Percentiles rank a stretch among this genome's conserved stretches.
phyloP scores from a whole-genome alignment of 2,888 invertebrate genomes.

The Epirrita christyi region DNA sequence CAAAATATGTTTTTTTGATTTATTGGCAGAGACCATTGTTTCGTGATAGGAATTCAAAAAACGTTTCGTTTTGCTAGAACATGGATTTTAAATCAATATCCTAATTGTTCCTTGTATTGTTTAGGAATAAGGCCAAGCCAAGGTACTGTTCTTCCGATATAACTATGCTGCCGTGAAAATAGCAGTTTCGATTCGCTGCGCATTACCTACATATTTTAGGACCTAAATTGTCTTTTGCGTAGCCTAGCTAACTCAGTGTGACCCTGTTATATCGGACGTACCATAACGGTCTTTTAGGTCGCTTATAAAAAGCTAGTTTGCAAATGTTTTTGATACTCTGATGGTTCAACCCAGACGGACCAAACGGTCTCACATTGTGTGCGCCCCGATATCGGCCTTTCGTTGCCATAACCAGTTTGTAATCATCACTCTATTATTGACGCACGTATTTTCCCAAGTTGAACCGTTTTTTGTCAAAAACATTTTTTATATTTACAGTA shows the following conservation, averaged over 20 bases:
- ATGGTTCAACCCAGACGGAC: slow-evolving; percentile 53
- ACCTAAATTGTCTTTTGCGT: too few relatives aligned
- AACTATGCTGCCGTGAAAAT: too few relatives aligned
- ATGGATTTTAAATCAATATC: slow-evolving; percentile 62
- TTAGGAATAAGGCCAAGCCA: slow-evolving; percentile 69
- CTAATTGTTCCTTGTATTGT: slow-evolving; percentile 60
- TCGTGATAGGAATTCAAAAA: slow-evolving; percentile 57
- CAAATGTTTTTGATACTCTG: slow-evolving; percentile 61
- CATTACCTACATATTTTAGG: too few relatives aligned
- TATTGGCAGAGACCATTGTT: slow-evolving; percentile 69
- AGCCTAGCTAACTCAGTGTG: too few relatives aligned
- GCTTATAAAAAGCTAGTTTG: slow-evolving; percentile 66
- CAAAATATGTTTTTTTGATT: slow-evolving; percentile 79
- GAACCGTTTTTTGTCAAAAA: not conserved
- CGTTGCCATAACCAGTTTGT: slow-evolving; percentile 58
- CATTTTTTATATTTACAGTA: not conserved
- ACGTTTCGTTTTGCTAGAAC: slow-evolving; percentile 60
- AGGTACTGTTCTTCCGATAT: slow-evolving; percentile 65
- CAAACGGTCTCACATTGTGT: slow-evolving; percentile 52
- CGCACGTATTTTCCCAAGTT: slow-evolving; percentile 45
- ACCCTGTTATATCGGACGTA: too few relatives aligned
- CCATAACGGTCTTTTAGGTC: not conserved
- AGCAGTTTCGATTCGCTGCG: too few relatives aligned
- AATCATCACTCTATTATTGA: slow-evolving; percentile 60
- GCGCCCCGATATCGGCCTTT: slow-evolving; percentile 39